Evolutionary conservation across 1,140 invertebrate genomes (phyloP).

Genomic region (Reticulitermes speratus): DNA sequence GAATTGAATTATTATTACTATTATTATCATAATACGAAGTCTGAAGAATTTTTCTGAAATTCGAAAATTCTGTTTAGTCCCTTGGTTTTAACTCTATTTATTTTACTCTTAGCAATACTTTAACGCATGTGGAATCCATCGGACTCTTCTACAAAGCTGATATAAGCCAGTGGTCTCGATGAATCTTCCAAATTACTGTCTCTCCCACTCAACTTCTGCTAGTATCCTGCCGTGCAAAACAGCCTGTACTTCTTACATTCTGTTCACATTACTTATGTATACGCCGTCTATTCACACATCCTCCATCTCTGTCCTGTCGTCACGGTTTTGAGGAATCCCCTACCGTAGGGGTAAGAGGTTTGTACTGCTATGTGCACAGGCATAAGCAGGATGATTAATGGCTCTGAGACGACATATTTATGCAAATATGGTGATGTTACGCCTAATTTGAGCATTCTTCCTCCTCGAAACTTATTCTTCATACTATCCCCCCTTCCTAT

Average conservation of each 20-base stretch:
- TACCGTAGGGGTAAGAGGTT: background rate
- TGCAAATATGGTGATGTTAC: slow-evolving; percentile 16
- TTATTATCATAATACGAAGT: too few species aligned
- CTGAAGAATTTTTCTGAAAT: too few species aligned
- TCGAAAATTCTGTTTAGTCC: too few species aligned
- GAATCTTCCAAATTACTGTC: too few species aligned
- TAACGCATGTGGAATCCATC: too few species aligned
- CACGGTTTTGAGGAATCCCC: background rate
- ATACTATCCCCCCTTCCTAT: background rate
- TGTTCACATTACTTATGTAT: background rate
- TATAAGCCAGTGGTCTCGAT: too few species aligned
- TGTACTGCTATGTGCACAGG: background rate
- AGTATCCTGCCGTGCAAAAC: background rate
- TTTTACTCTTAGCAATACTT: too few species aligned
- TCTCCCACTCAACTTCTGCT: too few species aligned
- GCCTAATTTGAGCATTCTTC: slow-evolving; percentile 18
- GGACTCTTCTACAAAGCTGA: too few species aligned
- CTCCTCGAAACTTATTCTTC: background rate
- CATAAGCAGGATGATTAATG: background rate
- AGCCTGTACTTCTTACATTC: background rate
- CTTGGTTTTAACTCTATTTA: too few species aligned
- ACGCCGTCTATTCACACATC: background rate
- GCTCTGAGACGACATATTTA: background rate
- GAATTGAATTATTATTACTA: too few species aligned
- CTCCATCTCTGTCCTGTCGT: background rate